Percentiles rank a stretch among this genome's conserved stretches.
Conservation (phyloP, 2,888 invertebrate genomes). For the Tinea pellionella region DNA sequence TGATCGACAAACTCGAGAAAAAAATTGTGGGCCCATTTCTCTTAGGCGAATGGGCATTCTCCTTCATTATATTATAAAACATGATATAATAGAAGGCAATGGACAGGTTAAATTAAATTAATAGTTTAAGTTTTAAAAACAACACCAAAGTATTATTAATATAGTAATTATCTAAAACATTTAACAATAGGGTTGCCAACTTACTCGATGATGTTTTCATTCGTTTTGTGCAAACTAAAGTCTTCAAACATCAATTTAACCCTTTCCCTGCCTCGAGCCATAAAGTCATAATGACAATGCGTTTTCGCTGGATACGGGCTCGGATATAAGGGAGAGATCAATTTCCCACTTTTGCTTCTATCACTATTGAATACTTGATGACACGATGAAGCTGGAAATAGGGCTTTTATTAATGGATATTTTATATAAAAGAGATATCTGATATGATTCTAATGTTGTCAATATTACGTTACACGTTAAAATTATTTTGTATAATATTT, state of each 20-base stretch:
- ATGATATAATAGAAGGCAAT: not conserved
- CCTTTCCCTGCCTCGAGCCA: conserved; percentile 84
- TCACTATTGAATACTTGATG: conserved; percentile 83
- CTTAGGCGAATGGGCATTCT: too few species aligned
- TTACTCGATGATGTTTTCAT: conserved; percentile 73
- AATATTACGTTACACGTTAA: not conserved
- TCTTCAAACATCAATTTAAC: conserved; percentile 86
- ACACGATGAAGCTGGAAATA: conserved; percentile 76
- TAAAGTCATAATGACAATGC: conserved; percentile 90
- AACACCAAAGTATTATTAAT: not conserved
- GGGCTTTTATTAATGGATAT: conserved; percentile 18
- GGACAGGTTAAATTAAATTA: not conserved
- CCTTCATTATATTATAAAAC: too few species aligned
- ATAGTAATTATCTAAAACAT: not conserved
- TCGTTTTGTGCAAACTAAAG: conserved; percentile 80
- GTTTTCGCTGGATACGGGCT: conserved; percentile 82
- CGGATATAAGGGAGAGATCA: conserved; percentile 86
- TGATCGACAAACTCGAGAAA: too few species aligned
- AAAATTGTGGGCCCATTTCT: too few species aligned
- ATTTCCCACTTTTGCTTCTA: conserved; percentile 81
- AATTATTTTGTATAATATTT: not conserved
- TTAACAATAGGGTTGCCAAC: conserved; percentile 28
- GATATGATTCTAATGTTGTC: not conserved
- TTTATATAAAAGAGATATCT: not conserved
- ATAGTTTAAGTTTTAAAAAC: not conserved